Conservation (phyloP, 2,888 invertebrate genomes). For the Diabrotica balteata region DNA sequence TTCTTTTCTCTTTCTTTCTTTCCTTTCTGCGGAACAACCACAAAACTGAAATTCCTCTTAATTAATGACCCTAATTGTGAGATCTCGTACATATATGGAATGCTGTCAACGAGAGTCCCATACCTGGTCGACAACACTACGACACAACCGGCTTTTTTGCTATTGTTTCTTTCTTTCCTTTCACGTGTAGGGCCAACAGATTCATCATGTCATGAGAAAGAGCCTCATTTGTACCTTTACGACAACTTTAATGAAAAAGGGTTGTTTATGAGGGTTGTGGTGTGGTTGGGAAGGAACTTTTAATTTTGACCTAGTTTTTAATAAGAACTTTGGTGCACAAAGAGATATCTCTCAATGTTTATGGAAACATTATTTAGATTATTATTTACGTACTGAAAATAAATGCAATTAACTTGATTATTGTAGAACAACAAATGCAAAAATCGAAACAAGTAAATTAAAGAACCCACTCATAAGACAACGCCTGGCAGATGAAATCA, state of each 20-base stretch:
- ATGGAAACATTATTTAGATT: too few relatives aligned
- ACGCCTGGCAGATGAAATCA: too few relatives aligned
- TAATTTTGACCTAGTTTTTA: too few relatives aligned
- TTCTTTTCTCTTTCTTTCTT: constrained; percentile 24
- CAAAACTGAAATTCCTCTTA: constrained; percentile 44
- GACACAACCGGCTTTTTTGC: constrained; percentile 29
- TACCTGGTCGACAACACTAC: constrained; percentile 28
- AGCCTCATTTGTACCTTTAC: constrained; percentile 8
- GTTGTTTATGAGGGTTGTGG: too few relatives aligned
- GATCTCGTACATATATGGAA: constrained; percentile 37
- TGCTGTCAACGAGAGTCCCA: constrained; percentile 31
- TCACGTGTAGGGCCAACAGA: constrained; percentile 18
- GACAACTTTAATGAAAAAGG: background rate
- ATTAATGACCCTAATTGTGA: constrained; percentile 45
- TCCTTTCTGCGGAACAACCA: constrained; percentile 28
- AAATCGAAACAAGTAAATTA: too few relatives aligned
- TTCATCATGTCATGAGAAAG: constrained; percentile 18
- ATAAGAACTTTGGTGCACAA: too few relatives aligned
- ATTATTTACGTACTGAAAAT: too few relatives aligned
- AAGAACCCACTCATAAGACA: too few relatives aligned
- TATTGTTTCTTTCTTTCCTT: constrained; percentile 25
- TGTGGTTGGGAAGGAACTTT: too few relatives aligned
- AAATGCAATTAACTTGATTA: too few relatives aligned
- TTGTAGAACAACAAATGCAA: too few relatives aligned
- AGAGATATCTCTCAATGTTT: too few relatives aligned